Evolutionary conservation across 2,888 invertebrate species (phyloP), one percentile per base, ranked within the genome.

Genomic region (Campoletis raptor): DNA sequence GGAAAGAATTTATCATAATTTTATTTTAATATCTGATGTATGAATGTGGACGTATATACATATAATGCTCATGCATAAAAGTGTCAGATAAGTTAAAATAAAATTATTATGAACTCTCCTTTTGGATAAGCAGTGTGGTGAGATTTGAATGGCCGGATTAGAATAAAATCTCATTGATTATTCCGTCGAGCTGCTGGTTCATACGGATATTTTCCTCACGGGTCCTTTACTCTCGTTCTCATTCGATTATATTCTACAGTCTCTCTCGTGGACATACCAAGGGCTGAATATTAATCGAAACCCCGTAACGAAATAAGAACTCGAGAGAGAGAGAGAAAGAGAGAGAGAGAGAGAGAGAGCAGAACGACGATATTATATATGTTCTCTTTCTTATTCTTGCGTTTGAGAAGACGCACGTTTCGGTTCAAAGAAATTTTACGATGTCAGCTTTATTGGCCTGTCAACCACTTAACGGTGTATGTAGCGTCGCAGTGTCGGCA

Each of bases 401-500:
- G 10, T 64, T 48, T n/a, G 40, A 54, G 37, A 64, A 61, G 36
- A 69, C 61, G 37, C 73, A 82, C 45, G 70, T 72, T 85, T 85
- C 52, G n/a, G 74, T 74, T 66, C 78, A 72, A 85, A 86, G 81
- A 83, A 87, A 88, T 84, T 88, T 89, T 85, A 89, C 85, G 88
- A 87, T 85, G 87, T 87, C 86, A 86, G 86, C 80, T 89, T 89
- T 89, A 89, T 89, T 89, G 86, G 87, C 87, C 88, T 87, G 89
- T 87, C 89, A 88, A 89, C 88, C 84, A 87, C 87, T 89, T 87
- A 89, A 89, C 89, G 80, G 85, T 85, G 78, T 82, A 52, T 52
- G n/a, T 15, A 48, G 66, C 72, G 86, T 86, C 74, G 54, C 54
- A 48, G 79, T 45, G 83, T 81, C 57, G 45, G 81, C 76, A 72